Conservation (phyloP, 2,888 invertebrate genomes). For the Meteorus colon region DNA sequence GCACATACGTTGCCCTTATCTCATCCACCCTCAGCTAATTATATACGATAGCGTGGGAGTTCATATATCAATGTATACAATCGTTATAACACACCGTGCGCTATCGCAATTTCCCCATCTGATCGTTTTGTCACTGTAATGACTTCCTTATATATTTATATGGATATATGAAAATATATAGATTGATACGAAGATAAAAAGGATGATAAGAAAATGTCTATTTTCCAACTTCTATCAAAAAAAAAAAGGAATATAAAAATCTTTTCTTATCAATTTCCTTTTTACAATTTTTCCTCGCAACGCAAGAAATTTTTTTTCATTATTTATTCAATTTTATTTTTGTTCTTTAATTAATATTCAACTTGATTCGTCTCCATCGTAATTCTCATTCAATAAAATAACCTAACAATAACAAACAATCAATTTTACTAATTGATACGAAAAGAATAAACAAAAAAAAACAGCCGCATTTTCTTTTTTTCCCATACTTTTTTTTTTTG, state of each 20-base stretch:
- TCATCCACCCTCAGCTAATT: not conserved
- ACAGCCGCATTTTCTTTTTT: not conserved
- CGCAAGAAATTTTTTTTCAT: not conserved
- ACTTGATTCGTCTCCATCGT: not conserved
- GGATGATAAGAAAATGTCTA: not conserved
- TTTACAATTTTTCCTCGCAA: not conserved
- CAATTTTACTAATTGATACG: no score
- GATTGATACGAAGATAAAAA: not conserved
- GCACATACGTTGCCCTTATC: not conserved
- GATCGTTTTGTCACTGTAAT: not conserved
- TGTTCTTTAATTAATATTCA: not conserved
- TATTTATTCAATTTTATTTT: not conserved
- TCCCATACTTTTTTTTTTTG: not conserved
- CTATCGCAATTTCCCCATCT: not conserved
- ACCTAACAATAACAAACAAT: no score
- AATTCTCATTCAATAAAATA: no score
- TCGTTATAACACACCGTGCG: not conserved
- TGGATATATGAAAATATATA: not conserved
- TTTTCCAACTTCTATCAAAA: not conserved
- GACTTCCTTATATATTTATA: not conserved
- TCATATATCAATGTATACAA: not conserved
- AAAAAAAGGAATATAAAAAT: not conserved
- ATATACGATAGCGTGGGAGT: slow-evolving; percentile 7
- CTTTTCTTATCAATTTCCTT: not conserved
- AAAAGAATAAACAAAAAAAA: no score